Evolutionary conservation across 2,888 invertebrate genomes (phyloP), one percentile per base, ranked within the genome.

Genomic region (Campoplex capitator): DNA sequence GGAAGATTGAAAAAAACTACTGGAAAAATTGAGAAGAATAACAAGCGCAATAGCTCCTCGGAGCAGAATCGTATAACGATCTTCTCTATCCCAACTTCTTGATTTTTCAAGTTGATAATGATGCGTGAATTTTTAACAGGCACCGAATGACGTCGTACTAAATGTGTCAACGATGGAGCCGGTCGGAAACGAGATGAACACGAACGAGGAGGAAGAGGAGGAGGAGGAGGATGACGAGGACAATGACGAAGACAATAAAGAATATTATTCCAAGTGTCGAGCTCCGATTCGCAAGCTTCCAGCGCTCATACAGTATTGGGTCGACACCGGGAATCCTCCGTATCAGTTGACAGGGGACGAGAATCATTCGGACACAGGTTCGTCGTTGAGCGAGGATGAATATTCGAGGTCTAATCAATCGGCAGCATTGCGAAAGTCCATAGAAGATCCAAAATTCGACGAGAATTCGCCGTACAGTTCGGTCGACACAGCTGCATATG

Each of bases 401-500:
- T 77, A 42, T 8, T 83, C 85, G 9, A 81, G 76, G 16, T 35
- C 78, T 13, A 75, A 75, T 56, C 65, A 80, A 54, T 85, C 83
- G 0, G 75, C 62, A 2, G 56, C 75, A 38, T 67, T 68, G 45
- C 58, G 74, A 48, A 84, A 85, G 18, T 45, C n/a, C 3, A 80
- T 62, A n/a, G 73, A 84, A 0, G 68, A 86, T 16, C 56, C 18
- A 0, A 80, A 82, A 78, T 16, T 54, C n/a, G 35, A 76, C 11
- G 65, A 88, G 4, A 68, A 65, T 42, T 84, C 86, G 28, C 78
- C 74, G 0, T 86, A 28, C 65, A 92, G 91, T 75, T 93, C 93
- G 45, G 91, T 94, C 2, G 91, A 94, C 67, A 93, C 94, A 16
- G 90, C 90, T 1, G 90, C 88, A 32, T 93, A 94, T 68, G 93